These are phyloP conservation scores for Sphaeridia pumilis DNA, from an alignment of 2,888 invertebrate genomes.

Conservation along the genomic window DNA sequence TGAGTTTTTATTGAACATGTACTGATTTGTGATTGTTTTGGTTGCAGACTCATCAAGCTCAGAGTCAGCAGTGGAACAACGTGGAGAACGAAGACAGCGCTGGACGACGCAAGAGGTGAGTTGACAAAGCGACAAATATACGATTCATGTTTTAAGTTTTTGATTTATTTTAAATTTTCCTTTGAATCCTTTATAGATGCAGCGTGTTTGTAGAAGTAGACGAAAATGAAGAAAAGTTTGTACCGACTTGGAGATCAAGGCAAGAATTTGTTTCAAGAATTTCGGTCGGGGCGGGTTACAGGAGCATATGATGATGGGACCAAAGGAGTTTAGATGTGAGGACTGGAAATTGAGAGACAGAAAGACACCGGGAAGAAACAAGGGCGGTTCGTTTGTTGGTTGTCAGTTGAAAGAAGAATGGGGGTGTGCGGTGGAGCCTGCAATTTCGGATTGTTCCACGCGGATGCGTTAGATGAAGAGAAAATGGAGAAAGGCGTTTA, in stretches of 20 bases:
- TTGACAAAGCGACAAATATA: no score
- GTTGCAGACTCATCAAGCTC: slow-evolving; percentile 32
- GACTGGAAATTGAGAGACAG: background rate
- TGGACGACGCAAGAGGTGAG: slow-evolving; percentile 34
- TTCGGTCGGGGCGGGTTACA: background rate
- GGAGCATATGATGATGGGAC: background rate
- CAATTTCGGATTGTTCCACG: no score
- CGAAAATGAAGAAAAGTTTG: background rate
- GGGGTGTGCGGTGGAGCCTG: no score
- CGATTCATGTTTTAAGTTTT: background rate
- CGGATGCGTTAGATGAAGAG: no score
- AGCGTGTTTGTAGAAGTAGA: background rate
- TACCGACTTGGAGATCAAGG: background rate
- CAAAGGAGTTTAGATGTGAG: background rate
- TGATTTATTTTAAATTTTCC: background rate
- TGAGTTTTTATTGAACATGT: background rate
- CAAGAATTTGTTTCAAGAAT: background rate
- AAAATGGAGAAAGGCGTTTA: background rate
- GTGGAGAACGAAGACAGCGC: slow-evolving; percentile 34
- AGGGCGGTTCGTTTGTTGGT: no score
- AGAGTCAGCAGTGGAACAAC: slow-evolving; percentile 30
- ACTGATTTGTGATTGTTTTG: slow-evolving; percentile 4
- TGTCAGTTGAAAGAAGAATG: no score
- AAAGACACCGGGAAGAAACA: background rate
- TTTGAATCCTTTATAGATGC: no score